Conservation (phyloP, 2,113 vertebrate species). For the Scomber scombrus region DNA sequence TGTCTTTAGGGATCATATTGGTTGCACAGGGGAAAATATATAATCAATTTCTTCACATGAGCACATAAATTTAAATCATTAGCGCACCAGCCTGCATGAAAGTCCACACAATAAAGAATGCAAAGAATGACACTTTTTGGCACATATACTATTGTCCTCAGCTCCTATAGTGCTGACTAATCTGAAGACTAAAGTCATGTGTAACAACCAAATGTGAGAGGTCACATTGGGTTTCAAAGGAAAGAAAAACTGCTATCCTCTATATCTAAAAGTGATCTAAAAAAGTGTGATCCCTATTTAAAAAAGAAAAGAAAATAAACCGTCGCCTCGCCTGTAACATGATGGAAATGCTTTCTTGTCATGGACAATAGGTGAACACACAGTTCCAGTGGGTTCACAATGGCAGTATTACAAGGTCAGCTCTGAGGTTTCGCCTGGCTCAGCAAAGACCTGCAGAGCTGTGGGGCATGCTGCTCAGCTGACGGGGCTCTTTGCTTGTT, state of each 20-base stretch:
- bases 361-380: constrained; percentile 65
- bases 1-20: not conserved
- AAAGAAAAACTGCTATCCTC: not conserved
- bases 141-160: not conserved
- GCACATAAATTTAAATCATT: not conserved
- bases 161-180: constrained; percentile 11
- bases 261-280: not conserved
- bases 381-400: constrained; percentile 76
- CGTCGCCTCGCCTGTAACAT: constrained; percentile 31
- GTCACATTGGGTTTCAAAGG: not conserved
- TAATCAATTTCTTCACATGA: constrained; percentile 29
- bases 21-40: not conserved
- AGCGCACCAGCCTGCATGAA: too few species aligned
- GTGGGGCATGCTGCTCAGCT: constrained; percentile 73
- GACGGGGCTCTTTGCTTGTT: constrained; percentile 87
- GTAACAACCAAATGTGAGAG: constrained; percentile 1
- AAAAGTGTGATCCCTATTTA: not conserved
- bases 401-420: constrained; percentile 77
- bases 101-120: constrained; percentile 18
- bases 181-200: not conserved
- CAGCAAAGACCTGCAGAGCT: constrained; percentile 79
- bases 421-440: constrained; percentile 82
- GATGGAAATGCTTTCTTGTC: constrained; percentile 68
- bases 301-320: not conserved
- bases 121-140: constrained; percentile 22